Evolutionary conservation across 2,888 invertebrate species (phyloP), one percentile per base, ranked within the genome.

Genomic region (Diaphora mendica): DNA sequence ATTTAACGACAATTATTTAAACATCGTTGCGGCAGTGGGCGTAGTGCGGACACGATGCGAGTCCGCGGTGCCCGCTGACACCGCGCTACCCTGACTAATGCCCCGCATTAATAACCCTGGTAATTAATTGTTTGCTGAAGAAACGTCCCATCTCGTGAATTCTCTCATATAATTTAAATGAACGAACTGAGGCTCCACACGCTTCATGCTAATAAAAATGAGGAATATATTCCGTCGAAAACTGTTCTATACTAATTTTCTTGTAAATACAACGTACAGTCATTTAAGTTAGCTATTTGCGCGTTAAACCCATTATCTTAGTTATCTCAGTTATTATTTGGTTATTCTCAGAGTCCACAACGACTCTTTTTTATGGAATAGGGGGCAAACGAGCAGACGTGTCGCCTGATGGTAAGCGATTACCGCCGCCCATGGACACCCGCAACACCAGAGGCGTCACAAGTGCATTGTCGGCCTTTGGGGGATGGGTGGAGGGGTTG

Each of bases 91-190:
- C 90, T 95, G 93, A 96, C 94, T 94, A 95, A 96, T 96, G 95
- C 89, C 90, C 80, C 85, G 87, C 95, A 96, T 96, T 96, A 93
- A 96, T 95, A 95, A 93, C 93, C 92, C 91, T 85, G 84, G 93
- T 95, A 95, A 96, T 96, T 96, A 96, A 96, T 96, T 94, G 95
- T 95, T 94, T 91, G 94, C 87, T 85, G 87, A 93, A 94, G 93
- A 93, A 91, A 91, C 91, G 91, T 91, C 91, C 91, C 90, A 90
- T 91, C 91, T 90, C 89, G 82, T 87, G 89, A 89, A 93, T 90
- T 91, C 90, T 85, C 89, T 90, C 86, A 89, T 90, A 89, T 90
- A 90, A 92, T 93, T 92, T 91, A 91, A 93, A 93, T 92, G 91
- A 91, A 91, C 90, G 90, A 79, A 85, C 84, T 79, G 77, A 78